Base-by-base conservation (phyloP, 2,797 vertebrate genomes). In the Novumbra hubbsi region DNA sequence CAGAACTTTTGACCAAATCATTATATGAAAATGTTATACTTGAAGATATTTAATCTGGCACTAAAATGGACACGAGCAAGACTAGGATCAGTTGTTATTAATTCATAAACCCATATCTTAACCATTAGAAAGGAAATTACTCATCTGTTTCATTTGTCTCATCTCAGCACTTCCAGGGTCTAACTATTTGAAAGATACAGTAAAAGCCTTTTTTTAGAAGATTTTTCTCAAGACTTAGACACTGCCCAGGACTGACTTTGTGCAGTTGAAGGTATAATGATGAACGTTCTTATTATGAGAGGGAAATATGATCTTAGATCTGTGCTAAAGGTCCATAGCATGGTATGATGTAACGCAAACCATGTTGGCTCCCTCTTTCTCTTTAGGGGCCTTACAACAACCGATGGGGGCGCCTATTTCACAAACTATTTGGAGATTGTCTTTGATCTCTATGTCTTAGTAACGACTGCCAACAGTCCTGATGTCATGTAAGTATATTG, bases 381-480 rank as follows among this genome's bases (percentile, higher is more conserved):
- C 32, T 27, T 12, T 77, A 99, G 96, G 85, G 91, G 89, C 15
- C 92, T 98, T 71, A 88, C 77, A 68, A 97, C 95, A 15, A 87
- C 81, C 3, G 88, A 95, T 16, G 95, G 95, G 32, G 57, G 82
- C 1, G 89, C 93, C 0, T 99, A 98, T 86, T 98, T 99, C 86
- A 94, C 87, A 17, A 91, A 93, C 90, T 96, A 96, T 84, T 84
- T 96, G 73, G 94, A 96, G 19, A 95, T 94, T 3, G 88, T 94
- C 0, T 97, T 98, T 80, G 93, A 98, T 4, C 94, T 99, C 21
- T 99, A 98, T 0, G 96, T 98, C 80, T 91, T 99, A 32, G 96
- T 98, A 78, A 98, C 97, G 0, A 95, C 96, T 0, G 96, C 97
- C 0, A 98, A 98, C 91, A 98, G 96, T 77, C 97, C 97, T 0